Base-by-base conservation (phyloP, 2,113 vertebrate genomes). In the Sturnira hondurensis region DNA sequence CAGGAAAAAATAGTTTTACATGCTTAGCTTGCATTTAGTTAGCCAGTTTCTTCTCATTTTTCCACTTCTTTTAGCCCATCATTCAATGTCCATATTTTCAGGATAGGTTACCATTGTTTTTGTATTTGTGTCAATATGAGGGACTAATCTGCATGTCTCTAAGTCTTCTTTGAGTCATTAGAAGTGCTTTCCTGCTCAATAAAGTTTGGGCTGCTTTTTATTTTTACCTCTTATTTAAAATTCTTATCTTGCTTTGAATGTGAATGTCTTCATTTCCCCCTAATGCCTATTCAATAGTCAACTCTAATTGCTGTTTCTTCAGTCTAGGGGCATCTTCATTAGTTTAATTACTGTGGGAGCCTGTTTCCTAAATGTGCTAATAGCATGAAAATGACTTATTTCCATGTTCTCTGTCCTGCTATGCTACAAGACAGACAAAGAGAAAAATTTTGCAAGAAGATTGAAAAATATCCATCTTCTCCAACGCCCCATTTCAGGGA, bases 301-400 rank as follows among this genome's bases (percentile, higher is more conserved):
- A 88, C 56, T 95, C 88, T 98, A 97, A 97, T 97, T 97, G 96
- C 93, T 86, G 56, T 96, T 95, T 93, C 97, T 97, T 97, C 92
- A 95, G 78, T 97, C 90, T 63, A 77, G 95, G 96, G 96, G 96
- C 95, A 97, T 96, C 96, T 97, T 97, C 96, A 97, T 97, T 97
- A 97, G 96, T 82, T 92, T 97, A 97, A 97, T 98, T 96, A 97
- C 85, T 47, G 31, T 70, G 86, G 80, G 83, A 86, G 90, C 89
- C 81, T 96, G 61, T 88, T 96, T 83, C 86, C 93, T 97, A 95
- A 96, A 82, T 81, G 71, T 95, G 78, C 89, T 96, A 96, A 95
- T 93, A 91, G 61, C 77, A 90, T 58, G 61, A 92, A 97, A 92
- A 97, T 97, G 95, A 96, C 94, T 97, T 94, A 97, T 80, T 93